phyloP scores from a whole-genome alignment of 2,797 vertebrate genomes.

The Catamblyrhynchus diadema region DNA sequence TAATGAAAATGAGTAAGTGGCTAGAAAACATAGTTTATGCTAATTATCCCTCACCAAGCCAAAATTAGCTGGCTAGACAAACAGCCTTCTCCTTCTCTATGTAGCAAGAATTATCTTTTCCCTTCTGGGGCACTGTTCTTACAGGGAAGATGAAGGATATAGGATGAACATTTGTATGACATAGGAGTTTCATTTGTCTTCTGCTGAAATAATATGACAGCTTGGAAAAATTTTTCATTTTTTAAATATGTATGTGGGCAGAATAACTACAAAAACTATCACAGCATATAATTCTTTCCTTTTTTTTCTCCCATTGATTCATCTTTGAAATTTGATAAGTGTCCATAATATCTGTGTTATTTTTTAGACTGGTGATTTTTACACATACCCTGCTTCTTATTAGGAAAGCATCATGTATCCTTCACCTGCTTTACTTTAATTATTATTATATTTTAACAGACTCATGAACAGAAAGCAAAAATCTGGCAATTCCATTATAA shows the following conservation, averaged over 20 bases:
- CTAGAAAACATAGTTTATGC: constrained; percentile 11
- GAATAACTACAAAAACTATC: background rate
- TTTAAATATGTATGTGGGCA: background rate
- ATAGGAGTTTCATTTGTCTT: background rate
- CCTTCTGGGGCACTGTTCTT: background rate
- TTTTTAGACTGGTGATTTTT: background rate
- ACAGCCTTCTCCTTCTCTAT: background rate
- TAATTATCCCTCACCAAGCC: background rate
- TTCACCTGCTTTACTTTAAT: background rate
- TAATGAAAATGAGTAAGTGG: background rate
- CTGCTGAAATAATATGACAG: background rate
- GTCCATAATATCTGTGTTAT: background rate
- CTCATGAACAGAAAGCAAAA: background rate
- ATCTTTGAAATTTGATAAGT: background rate
- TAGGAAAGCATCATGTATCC: background rate
- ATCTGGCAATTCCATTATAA: background rate
- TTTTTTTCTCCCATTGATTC: background rate
- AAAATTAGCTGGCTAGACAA: background rate
- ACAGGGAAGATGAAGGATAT: background rate
- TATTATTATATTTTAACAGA: background rate
- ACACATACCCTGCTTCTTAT: background rate
- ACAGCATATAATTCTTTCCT: accelerated
- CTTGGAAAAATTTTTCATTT: background rate
- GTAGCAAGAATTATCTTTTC: background rate
- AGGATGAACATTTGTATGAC: background rate